Percentiles rank a stretch among this genome's conserved stretches.
Evolutionary conservation across 2,797 vertebrate genomes (phyloP).

Genomic region (Gymnoscopelus microlampas): DNA sequence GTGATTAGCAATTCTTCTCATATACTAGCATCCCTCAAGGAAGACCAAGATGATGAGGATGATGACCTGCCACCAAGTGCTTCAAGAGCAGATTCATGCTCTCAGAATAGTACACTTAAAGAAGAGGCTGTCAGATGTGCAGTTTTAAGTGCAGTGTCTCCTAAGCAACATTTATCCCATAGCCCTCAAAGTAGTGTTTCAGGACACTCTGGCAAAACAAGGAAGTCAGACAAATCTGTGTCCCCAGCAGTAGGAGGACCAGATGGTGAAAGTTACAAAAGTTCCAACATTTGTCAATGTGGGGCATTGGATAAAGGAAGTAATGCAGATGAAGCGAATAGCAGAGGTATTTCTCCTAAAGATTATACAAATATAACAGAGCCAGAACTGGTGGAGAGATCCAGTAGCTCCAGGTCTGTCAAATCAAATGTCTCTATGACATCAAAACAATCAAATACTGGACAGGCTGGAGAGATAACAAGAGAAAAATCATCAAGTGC

Average conservation of each 20-base stretch:
- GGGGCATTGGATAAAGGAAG: constrained; percentile 18
- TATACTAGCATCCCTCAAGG: constrained; percentile 45
- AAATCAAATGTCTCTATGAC: constrained; percentile 24
- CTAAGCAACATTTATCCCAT: constrained; percentile 37
- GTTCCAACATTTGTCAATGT: constrained; percentile 54
- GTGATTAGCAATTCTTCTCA: constrained; percentile 56
- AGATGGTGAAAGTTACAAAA: constrained; percentile 41
- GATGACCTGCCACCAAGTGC: constrained; percentile 57
- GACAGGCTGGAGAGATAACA: constrained; percentile 41
- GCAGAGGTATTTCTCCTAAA: constrained; percentile 9
- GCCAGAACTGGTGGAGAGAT: constrained; percentile 11
- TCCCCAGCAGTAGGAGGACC: constrained; percentile 4
- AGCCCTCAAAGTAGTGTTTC: constrained; percentile 53
- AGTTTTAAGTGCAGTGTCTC: constrained; percentile 45
- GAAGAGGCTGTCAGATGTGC: constrained; percentile 47
- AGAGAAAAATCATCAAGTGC: constrained; percentile 69
- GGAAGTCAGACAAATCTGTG: constrained; percentile 26
- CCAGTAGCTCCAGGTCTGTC: constrained; percentile 19
- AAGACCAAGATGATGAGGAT: constrained; percentile 63
- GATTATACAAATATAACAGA: constrained; percentile 34
- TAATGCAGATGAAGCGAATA: constrained; percentile 16
- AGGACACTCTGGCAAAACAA: constrained; percentile 52
- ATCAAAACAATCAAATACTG: constrained; percentile 6
- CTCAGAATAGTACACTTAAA: constrained; percentile 60
- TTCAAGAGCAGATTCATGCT: constrained; percentile 68